These are phyloP conservation scores for Seriola rivoliana DNA, from an alignment of 2,113 vertebrate genomes.

Conservation along the genomic window DNA sequence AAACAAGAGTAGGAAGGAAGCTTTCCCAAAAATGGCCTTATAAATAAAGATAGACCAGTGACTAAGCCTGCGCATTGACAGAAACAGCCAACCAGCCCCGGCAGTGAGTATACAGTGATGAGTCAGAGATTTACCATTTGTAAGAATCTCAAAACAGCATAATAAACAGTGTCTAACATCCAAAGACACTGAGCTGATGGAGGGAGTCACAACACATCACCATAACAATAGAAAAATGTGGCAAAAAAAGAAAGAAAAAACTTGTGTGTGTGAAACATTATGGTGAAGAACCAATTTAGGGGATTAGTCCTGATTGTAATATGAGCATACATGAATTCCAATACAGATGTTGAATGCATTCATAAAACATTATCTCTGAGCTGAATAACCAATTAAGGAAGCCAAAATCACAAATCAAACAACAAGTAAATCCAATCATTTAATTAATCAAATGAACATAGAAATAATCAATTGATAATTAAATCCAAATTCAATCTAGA, in stretches of 20 bases:
- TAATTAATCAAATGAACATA: not conserved
- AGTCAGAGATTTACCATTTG: slow-evolving; percentile 64
- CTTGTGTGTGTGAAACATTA: slow-evolving; percentile 5
- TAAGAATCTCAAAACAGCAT: slow-evolving; percentile 22
- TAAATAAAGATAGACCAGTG: slow-evolving; percentile 54
- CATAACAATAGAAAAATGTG: slow-evolving; percentile 11
- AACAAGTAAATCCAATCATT: too few relatives aligned
- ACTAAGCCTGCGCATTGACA: slow-evolving; percentile 41
- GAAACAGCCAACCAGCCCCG: slow-evolving; percentile 39
- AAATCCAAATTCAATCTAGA: not conserved
- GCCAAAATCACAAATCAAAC: not conserved
- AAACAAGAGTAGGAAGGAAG: slow-evolving; percentile 53
- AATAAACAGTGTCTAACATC: slow-evolving; percentile 46
- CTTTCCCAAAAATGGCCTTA: slow-evolving; percentile 41
- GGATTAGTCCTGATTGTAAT: not conserved
- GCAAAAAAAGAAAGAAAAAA: not conserved
- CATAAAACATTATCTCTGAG: not conserved
- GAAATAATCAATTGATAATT: not conserved
- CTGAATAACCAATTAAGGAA: not conserved
- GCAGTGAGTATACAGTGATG: slow-evolving; percentile 36
- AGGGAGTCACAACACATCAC: slow-evolving; percentile 7
- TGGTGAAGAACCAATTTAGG: not conserved
- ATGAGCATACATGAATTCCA: not conserved
- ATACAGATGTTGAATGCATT: not conserved
- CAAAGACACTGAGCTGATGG: slow-evolving; percentile 20